Conservation (phyloP, 2,113 vertebrate genomes). For the Psittacara wagleri region DNA sequence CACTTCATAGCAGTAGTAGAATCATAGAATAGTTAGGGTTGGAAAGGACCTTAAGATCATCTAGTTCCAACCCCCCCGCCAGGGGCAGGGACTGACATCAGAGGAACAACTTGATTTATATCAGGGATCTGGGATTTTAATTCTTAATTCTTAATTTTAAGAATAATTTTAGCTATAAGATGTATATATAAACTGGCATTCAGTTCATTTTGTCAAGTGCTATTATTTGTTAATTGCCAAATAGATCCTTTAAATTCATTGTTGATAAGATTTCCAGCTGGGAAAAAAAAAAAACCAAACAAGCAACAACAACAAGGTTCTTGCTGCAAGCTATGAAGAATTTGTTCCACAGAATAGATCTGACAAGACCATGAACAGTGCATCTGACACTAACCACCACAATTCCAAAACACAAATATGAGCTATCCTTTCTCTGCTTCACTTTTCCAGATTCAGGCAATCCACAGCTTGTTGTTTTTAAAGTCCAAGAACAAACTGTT, state of each 20-base stretch:
- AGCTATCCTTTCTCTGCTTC: not conserved
- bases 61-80: too few species aligned
- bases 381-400: not conserved
- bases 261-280: not conserved
- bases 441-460: not conserved
- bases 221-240: not conserved
- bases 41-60: too few species aligned
- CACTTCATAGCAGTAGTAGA: not conserved
- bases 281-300: not conserved
- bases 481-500: not conserved
- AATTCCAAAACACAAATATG: not conserved
- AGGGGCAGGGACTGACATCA: not conserved
- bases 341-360: not conserved
- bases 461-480: not conserved
- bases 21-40: too few species aligned
- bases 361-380: not conserved
- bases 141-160: not conserved
- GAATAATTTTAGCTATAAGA: not conserved
- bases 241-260: not conserved
- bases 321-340: not conserved
- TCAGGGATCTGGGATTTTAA: not conserved
- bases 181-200: not conserved
- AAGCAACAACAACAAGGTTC: not conserved
- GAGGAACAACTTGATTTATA: not conserved
- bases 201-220: not conserved